Conservation (phyloP, 2,888 invertebrate genomes). For the Pachliopta kotzebuea region DNA sequence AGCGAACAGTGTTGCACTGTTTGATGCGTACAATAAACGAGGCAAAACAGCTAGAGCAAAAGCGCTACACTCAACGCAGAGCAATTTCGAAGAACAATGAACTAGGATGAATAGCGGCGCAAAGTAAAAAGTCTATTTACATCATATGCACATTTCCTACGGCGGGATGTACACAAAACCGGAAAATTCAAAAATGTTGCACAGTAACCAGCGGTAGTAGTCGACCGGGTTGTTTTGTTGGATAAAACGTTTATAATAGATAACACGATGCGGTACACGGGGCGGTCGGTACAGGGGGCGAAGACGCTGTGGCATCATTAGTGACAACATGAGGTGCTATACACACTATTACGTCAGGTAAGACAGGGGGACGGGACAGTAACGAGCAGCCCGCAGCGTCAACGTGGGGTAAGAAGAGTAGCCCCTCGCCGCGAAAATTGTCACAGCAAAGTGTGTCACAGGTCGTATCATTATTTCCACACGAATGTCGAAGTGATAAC, state of each 20-base stretch:
- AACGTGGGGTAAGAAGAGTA: slow-evolving; percentile 64
- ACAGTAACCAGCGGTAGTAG: slow-evolving; percentile 36
- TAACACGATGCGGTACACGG: slow-evolving; percentile 27
- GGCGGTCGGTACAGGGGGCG: slow-evolving; percentile 33
- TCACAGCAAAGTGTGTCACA: slow-evolving; percentile 72
- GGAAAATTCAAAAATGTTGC: slow-evolving; percentile 46
- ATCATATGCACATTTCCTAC: slow-evolving; percentile 67
- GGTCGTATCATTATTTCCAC: slow-evolving; percentile 63
- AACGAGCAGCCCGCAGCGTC: slow-evolving; percentile 72
- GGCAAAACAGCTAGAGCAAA: slow-evolving; percentile 57
- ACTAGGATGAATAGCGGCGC: slow-evolving; percentile 68
- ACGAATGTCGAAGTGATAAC: slow-evolving; percentile 33
- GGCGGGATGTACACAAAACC: slow-evolving; percentile 48
- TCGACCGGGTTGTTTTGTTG: slow-evolving; percentile 16
- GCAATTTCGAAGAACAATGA: slow-evolving; percentile 77
- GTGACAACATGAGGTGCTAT: slow-evolving; percentile 54
- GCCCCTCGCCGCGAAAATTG: slow-evolving; percentile 70
- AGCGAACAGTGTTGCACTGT: slow-evolving; percentile 37
- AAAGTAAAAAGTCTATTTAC: slow-evolving; percentile 74
- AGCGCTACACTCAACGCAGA: slow-evolving; percentile 67
- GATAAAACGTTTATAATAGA: slow-evolving; percentile 24
- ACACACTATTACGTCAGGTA: slow-evolving; percentile 44
- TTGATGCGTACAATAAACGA: slow-evolving; percentile 52
- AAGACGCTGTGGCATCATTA: slow-evolving; percentile 61
- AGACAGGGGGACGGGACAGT: slow-evolving; percentile 72